A percentile compares a stretch with the other conserved stretches of the same genome.
These are phyloP conservation scores for Polypedilum vanderplanki DNA, from an alignment of 1,140 invertebrate species.

Conservation along the genomic window DNA sequence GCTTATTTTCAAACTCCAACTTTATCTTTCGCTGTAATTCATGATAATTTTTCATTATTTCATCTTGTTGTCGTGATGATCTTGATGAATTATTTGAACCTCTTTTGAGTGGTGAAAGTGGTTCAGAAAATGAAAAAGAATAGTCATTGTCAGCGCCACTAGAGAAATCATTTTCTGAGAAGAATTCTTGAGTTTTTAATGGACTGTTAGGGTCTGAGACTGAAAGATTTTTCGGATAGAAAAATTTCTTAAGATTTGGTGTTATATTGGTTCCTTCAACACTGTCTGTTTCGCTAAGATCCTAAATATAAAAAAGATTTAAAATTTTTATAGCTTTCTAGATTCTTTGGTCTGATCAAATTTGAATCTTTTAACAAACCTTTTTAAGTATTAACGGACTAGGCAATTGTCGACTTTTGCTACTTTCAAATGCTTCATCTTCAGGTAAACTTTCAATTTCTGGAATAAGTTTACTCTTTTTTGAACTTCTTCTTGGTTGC, in stretches of 20 bases:
- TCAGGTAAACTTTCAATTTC: constrained; percentile 42
- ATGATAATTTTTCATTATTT: constrained; percentile 54
- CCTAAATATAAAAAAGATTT: constrained; percentile 33
- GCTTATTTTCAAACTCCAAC: constrained; percentile 62
- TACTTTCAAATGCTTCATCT: constrained; percentile 38
- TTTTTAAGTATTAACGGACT: constrained; percentile 38
- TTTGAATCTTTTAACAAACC: constrained; percentile 4
- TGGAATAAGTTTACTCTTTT: constrained; percentile 38
- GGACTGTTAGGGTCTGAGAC: constrained; percentile 58
- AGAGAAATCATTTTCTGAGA: constrained; percentile 43
- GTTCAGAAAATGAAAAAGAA: constrained; percentile 37
- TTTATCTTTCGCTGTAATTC: constrained; percentile 61
- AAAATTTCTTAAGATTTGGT: constrained; percentile 31
- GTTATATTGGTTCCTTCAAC: constrained; percentile 31
- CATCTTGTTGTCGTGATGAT: constrained; percentile 43
- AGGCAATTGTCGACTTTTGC: constrained; percentile 35
- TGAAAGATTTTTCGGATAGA: constrained; percentile 43
- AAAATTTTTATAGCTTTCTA: too few species aligned
- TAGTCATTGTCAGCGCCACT: constrained; percentile 36
- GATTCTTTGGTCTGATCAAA: too few species aligned
- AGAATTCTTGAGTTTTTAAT: constrained; percentile 53
- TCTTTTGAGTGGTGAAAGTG: constrained; percentile 38
- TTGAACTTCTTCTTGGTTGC: constrained; percentile 39
- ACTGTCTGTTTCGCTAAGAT: constrained; percentile 42
- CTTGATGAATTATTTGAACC: constrained; percentile 34